Evolutionary conservation across 2,888 invertebrate genomes (phyloP), one percentile per base, ranked within the genome.

Genomic region (Eristalinus aeneus): DNA sequence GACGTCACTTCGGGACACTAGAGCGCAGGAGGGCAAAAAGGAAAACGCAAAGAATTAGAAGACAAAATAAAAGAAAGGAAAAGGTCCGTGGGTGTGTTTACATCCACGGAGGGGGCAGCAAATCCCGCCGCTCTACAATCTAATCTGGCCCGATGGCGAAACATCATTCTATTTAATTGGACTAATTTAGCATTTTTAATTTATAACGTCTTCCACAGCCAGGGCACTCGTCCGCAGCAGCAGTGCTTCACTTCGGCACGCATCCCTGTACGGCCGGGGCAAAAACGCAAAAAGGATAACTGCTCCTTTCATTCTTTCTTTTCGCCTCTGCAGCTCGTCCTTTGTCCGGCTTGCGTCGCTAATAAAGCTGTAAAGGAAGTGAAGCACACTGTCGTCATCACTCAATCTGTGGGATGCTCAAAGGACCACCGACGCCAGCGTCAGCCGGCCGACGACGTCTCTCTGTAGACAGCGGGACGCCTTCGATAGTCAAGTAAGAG

Each of bases 121-220:
- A 77, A 65, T 81, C 77, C 65, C 27, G 63, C 76, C 32, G 65
- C 60, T 68, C 54, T 27, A 22, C 77, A 86, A 82, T 82, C 77
- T 86, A 86, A 82, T 86, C 86, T 68, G 71, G 72, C 82, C 86
- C 86, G 77, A 86, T 86, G 86, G 79, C 75, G 58, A 81, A 80
- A 87, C 86, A 82, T 85, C 85, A 88, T 88, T 88, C 88, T 87
- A 88, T 89, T 89, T 89, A 89, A 89, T 89, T 89, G 89, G 88
- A 89, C 89, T 89, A 89, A 89, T 89, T 89, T 89, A 89, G 88
- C 88, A 89, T 89, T 89, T 89, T 89, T 89, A 89, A 89, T 89
- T 89, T 89, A 88, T 88, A 86, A 89, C 69, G 73, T 69, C 74
- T 74, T 56, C 23, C 56, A 23, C 23, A 23, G 23, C 11, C 56